Base-by-base conservation (phyloP, 2,888 invertebrate genomes). In the Bugula neritina region DNA sequence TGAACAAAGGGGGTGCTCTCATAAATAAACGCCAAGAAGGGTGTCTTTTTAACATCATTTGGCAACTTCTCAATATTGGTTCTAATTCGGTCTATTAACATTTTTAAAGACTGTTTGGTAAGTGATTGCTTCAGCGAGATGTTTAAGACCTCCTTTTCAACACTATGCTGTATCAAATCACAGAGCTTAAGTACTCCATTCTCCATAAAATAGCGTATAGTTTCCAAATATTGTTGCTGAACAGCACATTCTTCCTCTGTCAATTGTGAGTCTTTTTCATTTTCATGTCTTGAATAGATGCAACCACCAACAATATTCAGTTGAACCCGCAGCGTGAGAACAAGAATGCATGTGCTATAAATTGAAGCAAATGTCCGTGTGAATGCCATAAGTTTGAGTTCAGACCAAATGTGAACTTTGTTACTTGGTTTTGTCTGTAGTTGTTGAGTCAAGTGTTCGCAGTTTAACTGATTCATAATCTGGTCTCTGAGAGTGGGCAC, bases 311-410 rank as follows among this genome's bases (percentile, higher is more conserved):
- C 31, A 17, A 63, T n/a, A 31, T 63, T 63, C 3, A 63, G 31
- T 31, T 63, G 63, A 63, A 63, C 63, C 31, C 34, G 27, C 63
- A 63, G 31, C 3, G 63, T 31, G 3, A 63, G 29, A 5, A 63
- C 31, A 13, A 63, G 63, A 63, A 63, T 63, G 31, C 63, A 31
- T 63, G 63, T 63, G 31, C 63, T 63, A 31, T 63, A 63, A 31
- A 63, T 63, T 2, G 34, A 25, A 31, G 31, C 63, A 17, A 63
- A 10, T 3, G 63, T n/a, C 27, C 63, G 29, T 25, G 63, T 63
- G 31, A 63, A 63, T 31, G 63, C 21, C 63, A 63, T 13, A 29
- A 63, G 13, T 34, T 63, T 63, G 25, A 63, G 27, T 31, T 63
- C 63, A 2, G 63, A 63, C 63, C 63, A 63, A 17, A 63, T 31